phyloP scores from a whole-genome alignment of 1,140 invertebrate genomes.

The Drosophila teissieri region DNA sequence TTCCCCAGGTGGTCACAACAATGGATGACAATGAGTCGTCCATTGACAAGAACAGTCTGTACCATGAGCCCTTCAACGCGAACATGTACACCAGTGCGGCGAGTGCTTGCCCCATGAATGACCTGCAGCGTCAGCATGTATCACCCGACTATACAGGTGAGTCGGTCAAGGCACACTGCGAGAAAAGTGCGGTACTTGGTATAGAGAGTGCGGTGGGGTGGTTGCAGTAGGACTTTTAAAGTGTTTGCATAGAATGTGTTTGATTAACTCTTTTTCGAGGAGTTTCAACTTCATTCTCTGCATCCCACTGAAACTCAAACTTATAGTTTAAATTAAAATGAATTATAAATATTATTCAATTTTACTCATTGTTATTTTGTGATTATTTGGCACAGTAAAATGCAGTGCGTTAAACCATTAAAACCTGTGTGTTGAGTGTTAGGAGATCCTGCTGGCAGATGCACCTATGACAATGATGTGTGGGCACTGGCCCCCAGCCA shows the following conservation, averaged over 20 bases:
- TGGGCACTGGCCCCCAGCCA: slow-evolving; percentile 49
- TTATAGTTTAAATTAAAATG: too few species aligned
- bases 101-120: slow-evolving; percentile 83
- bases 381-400: too few species aligned
- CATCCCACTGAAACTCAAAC: too few species aligned
- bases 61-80: slow-evolving; percentile 85
- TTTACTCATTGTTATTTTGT: too few species aligned
- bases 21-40: slow-evolving; percentile 85
- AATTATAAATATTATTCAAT: too few species aligned
- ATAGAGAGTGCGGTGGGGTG: too few species aligned
- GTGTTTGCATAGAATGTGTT: too few species aligned
- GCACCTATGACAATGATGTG: slow-evolving; percentile 61
- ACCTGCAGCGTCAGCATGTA: slow-evolving; percentile 84
- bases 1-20: slow-evolving; percentile 75
- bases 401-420: neutral
- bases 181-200: too few species aligned
- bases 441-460: slow-evolving; percentile 14
- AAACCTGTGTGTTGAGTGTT: slow-evolving; percentile 4
- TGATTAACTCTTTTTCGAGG: too few species aligned
- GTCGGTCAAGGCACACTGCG: slow-evolving; percentile 28
- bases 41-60: slow-evolving; percentile 85
- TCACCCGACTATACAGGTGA: slow-evolving; percentile 85
- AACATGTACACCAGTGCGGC: slow-evolving; percentile 85
- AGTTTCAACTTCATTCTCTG: too few species aligned
- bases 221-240: too few species aligned